A percentile compares a stretch with the other conserved stretches of the same genome.
Evolutionary conservation across 1,140 invertebrate species (phyloP).

Genomic region (Eumeta japonica): DNA sequence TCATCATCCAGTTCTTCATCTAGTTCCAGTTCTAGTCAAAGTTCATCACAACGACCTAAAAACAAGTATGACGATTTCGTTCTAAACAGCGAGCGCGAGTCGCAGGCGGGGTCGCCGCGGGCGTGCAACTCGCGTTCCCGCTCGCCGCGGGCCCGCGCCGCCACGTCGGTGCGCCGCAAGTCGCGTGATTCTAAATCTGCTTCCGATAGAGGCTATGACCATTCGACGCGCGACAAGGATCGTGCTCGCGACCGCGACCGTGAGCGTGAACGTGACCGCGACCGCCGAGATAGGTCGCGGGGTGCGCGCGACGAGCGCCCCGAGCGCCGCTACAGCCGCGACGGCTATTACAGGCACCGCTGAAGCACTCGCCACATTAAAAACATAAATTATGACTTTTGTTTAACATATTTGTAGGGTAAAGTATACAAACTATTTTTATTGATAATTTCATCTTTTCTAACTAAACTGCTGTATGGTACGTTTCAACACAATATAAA

Average conservation of each 20-base stretch:
- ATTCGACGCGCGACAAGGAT: slow-evolving; percentile 35
- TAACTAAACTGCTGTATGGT: too few species aligned
- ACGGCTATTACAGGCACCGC: slow-evolving; percentile 30
- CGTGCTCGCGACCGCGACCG: too few species aligned
- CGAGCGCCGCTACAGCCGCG: slow-evolving; percentile 44
- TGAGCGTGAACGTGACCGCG: slow-evolving; percentile 26
- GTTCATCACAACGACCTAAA: slow-evolving; percentile 33
- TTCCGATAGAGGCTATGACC: slow-evolving; percentile 18
- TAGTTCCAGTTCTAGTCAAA: slow-evolving; percentile 48
- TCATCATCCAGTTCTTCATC: slow-evolving; percentile 46
- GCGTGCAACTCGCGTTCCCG: slow-evolving; percentile 25
- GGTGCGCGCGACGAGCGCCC: slow-evolving; percentile 29
- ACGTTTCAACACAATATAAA: too few species aligned
- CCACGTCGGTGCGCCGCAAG: slow-evolving; percentile 24
- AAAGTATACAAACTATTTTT: too few species aligned
- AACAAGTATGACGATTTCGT: slow-evolving; percentile 57
- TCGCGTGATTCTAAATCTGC: slow-evolving; percentile 40
- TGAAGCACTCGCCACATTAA: slow-evolving; percentile 34
- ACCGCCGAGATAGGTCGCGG: slow-evolving; percentile 31
- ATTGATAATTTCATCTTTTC: too few species aligned
- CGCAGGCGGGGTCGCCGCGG: slow-evolving; percentile 31
- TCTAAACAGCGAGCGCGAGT: slow-evolving; percentile 51
- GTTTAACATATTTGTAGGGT: slow-evolving; percentile 15
- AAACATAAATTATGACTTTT: too few species aligned
- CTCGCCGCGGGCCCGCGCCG: slow-evolving; percentile 11